A percentile compares a stretch with the other conserved stretches of the same genome.
Evolutionary conservation across 2,797 vertebrate species (phyloP).

Genomic region (Morelia viridis): DNA sequence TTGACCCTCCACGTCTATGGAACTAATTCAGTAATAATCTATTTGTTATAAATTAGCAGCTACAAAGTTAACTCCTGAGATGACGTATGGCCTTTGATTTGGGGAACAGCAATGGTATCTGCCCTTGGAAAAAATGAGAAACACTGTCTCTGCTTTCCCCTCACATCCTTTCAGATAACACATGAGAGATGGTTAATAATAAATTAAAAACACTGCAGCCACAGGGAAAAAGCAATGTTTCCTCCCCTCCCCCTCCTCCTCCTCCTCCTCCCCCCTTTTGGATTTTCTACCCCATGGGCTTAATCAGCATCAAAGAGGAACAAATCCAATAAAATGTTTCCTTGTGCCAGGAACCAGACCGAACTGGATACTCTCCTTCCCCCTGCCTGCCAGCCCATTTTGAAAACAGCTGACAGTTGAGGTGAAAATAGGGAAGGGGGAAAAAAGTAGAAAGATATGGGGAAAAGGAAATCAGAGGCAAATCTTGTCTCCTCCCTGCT

Average conservation of each 20-base stretch:
- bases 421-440: conserved; percentile 62
- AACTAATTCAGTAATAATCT: conserved; percentile 52
- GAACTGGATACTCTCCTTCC: conserved; percentile 60
- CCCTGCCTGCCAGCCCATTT: conserved; percentile 58
- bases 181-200: conserved; percentile 76
- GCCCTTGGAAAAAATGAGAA: conserved; percentile 54
- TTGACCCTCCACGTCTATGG: conserved; percentile 38
- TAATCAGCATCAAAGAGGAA: conserved; percentile 79
- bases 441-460: conserved; percentile 31
- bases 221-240: conserved; percentile 61
- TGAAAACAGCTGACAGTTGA: conserved; percentile 65
- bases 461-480: conserved; percentile 48
- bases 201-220: conserved; percentile 72
- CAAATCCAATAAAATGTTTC: conserved; percentile 80
- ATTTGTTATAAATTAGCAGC: conserved; percentile 63
- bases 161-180: conserved; percentile 67
- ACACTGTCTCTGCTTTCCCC: conserved; percentile 51
- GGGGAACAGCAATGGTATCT: neutral
- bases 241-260: conserved; percentile 31
- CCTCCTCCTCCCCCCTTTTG: conserved; percentile 56
- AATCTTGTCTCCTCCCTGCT: neutral
- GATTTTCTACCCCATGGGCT: conserved; percentile 74
- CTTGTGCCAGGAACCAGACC: conserved; percentile 71
- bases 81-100: conserved; percentile 44
- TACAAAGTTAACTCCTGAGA: conserved; percentile 48